Evolutionary conservation across 2,113 vertebrate species (phyloP), one percentile per base, ranked within the genome.

Genomic region (Alaudala cheleensis): DNA sequence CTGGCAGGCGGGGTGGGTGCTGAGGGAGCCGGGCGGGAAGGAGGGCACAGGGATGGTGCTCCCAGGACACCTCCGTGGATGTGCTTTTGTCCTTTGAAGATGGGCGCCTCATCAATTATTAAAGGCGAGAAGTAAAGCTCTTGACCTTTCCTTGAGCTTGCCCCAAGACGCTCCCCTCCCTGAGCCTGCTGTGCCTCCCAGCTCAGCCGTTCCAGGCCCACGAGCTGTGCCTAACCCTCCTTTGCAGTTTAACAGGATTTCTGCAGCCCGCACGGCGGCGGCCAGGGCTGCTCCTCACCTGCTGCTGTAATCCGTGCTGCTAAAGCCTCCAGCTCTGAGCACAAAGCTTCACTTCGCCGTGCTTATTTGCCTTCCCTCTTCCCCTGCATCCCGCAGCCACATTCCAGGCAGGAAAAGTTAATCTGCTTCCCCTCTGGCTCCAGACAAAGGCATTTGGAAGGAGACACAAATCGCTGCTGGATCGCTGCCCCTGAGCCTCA

Each of bases 251-350:
- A 95, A 96, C 93, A 47, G 97, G 97, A 96, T 97, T 97, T 84
- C 79, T 73, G 92, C 94, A 89, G 97, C 95, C 96, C 56, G 42
- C 95, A 10, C 94, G 19, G 96, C 47, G 3, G 80, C 10, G 40
- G 94, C 93, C 37, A 25, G 81, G 71, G 92, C 67, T 37, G 84
- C 96, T 96, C 78, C 31, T 95, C 97, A 90, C 97, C 97, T 95
- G 97, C 97, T 95, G 97, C 71, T 97, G 97, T 96, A 96, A 96
- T 97, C 97, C 34, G 97, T 25, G 23, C 95, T 16, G 9, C 77
- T 96, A 78, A 78, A 97, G 95, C 97, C 96, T 12, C 37, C 17
- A 12, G 97, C 97, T 95, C 91, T 45, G 29, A 50, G 77, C 81
- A 14, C 40, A 82, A 86, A 96, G 97, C 98, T 97, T 84, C 66